Base-by-base conservation (phyloP, 2,888 invertebrate species). In the Drosophila meridionalis region DNA sequence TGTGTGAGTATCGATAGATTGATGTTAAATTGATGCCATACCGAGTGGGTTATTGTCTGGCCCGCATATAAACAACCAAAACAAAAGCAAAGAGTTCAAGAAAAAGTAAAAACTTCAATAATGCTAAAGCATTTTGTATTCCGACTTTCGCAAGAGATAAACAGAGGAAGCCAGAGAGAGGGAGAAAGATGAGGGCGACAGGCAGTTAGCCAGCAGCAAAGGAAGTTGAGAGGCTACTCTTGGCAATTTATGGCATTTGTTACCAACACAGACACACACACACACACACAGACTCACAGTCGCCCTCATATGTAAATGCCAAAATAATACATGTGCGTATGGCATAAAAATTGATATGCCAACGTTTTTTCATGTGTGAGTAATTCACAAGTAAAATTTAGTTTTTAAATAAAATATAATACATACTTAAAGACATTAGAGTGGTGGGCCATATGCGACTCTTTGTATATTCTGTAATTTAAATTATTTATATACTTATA, bases 31-130 rank as follows among this genome's bases (percentile, higher is more conserved):
- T 85, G 90, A 89, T 86, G 88, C 73, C 69, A 73, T 73, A 67
- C 82, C 65, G 87, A 87, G 89, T 75, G 89, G 89, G 85, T 89
- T 85, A 85, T 84, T 89, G 87, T 89, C 89, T 85, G 87, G 82
- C 85, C 82, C 85, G 82, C 87, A 86, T 87, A 82, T 76, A 78
- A 79, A 81, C 79, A 79, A 73, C 53, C 62, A 65, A 77, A 66
- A 65, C 58, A 60, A 48, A 30, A 72, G 60, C 64, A 36, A 45
- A 60, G 48, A 47, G 60, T 73, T 68, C 72, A 74, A 78, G 68
- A 50, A 60, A 70, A 73, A 75, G 73, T 61, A 73, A 73, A 79
- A 73, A 87, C 89, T 89, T 86, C 85, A 89, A 86, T 89, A 85
- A 84, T 73, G 78, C 88, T 63, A 72, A 80, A 78, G 82, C 71